Percentiles rank a stretch among this genome's conserved stretches.
phyloP scores from a whole-genome alignment of 2,888 invertebrate species.

The Oscheius sp. region DNA sequence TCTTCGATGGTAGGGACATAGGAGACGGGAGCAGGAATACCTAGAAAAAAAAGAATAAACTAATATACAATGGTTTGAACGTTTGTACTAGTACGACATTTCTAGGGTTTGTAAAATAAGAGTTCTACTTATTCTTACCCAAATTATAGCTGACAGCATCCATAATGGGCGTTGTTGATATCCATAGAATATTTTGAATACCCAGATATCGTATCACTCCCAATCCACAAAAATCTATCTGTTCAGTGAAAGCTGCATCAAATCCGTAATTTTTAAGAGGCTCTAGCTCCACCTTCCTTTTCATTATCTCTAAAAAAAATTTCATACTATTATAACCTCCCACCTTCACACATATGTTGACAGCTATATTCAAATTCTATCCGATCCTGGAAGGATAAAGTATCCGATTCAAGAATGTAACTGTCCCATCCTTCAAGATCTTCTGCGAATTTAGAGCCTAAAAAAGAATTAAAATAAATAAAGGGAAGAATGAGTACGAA shows the following conservation, averaged over 20 bases:
- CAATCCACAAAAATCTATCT: slow-evolving; percentile 60
- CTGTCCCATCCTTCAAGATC: slow-evolving; percentile 41
- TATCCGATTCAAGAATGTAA: slow-evolving; percentile 24
- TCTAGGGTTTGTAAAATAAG: neutral
- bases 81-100: neutral
- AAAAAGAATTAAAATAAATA: neutral
- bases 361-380: slow-evolving; percentile 43
- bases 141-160: slow-evolving; percentile 60
- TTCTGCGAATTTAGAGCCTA: slow-evolving; percentile 34
- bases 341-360: slow-evolving; percentile 50
- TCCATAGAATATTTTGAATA: slow-evolving; percentile 61
- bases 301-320: slow-evolving; percentile 49
- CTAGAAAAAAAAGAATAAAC: slow-evolving; percentile 24
- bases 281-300: slow-evolving; percentile 52
- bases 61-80: neutral
- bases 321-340: neutral
- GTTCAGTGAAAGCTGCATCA: slow-evolving; percentile 63
- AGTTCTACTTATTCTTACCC: too few species aligned
- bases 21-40: slow-evolving; percentile 58
- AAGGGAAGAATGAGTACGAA: neutral
- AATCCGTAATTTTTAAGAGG: slow-evolving; percentile 51
- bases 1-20: slow-evolving; percentile 65
- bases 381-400: slow-evolving; percentile 44
- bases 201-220: slow-evolving; percentile 58
- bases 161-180: slow-evolving; percentile 63